Percentiles rank a stretch among this genome's conserved stretches.
phyloP scores from a whole-genome alignment of 2,888 invertebrate genomes.

The Rhodophaea formosa region DNA sequence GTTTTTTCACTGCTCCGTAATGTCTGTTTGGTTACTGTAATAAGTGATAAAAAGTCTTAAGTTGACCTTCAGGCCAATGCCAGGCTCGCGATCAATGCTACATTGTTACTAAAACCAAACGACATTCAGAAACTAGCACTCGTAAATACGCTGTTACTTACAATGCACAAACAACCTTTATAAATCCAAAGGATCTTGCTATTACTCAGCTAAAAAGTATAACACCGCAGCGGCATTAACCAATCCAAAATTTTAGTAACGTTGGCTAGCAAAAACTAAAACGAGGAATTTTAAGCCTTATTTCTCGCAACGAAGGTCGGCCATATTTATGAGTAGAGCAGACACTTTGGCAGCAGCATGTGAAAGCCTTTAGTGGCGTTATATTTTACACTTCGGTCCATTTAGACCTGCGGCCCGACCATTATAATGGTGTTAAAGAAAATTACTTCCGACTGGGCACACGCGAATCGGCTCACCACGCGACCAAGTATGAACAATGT shows the following conservation, averaged over 20 bases:
- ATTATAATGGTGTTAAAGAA: slow-evolving; percentile 52
- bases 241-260: slow-evolving; percentile 12
- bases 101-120: neutral
- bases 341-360: slow-evolving; percentile 21
- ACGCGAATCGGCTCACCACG: slow-evolving; percentile 47
- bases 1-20: neutral
- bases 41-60: slow-evolving; percentile 7
- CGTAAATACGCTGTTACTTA: neutral
- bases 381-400: slow-evolving; percentile 48
- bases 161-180: neutral
- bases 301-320: slow-evolving; percentile 11
- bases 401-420: slow-evolving; percentile 44
- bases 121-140: neutral
- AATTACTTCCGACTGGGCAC: slow-evolving; percentile 58
- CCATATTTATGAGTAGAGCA: slow-evolving; percentile 16
- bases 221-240: slow-evolving; percentile 7
- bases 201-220: slow-evolving; percentile 14
- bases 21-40: neutral
- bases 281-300: slow-evolving; percentile 15
- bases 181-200: slow-evolving; percentile 9
- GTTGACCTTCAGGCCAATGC: slow-evolving; percentile 8
- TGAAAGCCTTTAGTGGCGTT: slow-evolving; percentile 35
- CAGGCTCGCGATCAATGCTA: slow-evolving; percentile 1
- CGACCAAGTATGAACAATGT: slow-evolving; percentile 25
- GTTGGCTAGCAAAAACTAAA: slow-evolving; percentile 11